A percentile compares a stretch with the other conserved stretches of the same genome.
Evolutionary conservation across 2,797 vertebrate genomes (phyloP).

Genomic region (Manis crassicaudata): DNA sequence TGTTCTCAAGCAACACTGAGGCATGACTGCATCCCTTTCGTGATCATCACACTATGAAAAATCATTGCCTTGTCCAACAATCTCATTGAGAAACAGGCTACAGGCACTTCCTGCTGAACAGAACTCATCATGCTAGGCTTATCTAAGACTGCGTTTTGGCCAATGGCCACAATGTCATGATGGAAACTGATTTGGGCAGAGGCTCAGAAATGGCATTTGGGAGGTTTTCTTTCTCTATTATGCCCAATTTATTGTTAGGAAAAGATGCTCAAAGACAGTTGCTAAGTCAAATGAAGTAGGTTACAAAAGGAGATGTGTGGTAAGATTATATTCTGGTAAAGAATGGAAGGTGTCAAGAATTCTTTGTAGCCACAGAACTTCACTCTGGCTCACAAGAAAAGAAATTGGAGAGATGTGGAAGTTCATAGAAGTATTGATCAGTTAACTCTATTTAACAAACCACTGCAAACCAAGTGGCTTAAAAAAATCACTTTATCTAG

Average conservation of each 20-base stretch:
- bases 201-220: neutral
- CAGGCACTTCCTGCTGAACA: neutral
- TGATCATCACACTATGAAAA: neutral
- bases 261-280: constrained; percentile 6
- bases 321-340: neutral
- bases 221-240: neutral
- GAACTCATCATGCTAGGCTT: neutral
- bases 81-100: neutral
- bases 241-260: neutral
- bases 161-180: neutral
- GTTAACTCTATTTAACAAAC: neutral
- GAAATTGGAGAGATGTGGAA: neutral
- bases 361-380: neutral
- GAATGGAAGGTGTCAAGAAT: neutral
- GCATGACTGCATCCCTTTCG: neutral
- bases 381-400: neutral
- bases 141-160: neutral
- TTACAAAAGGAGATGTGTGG: neutral
- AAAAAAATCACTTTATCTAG: neutral
- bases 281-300: neutral
- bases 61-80: neutral
- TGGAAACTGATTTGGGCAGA: neutral
- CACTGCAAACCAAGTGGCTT: neutral
- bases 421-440: neutral
- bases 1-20: neutral